phyloP scores from a whole-genome alignment of 2,888 invertebrate species.

The Tetragnatha montana region DNA sequence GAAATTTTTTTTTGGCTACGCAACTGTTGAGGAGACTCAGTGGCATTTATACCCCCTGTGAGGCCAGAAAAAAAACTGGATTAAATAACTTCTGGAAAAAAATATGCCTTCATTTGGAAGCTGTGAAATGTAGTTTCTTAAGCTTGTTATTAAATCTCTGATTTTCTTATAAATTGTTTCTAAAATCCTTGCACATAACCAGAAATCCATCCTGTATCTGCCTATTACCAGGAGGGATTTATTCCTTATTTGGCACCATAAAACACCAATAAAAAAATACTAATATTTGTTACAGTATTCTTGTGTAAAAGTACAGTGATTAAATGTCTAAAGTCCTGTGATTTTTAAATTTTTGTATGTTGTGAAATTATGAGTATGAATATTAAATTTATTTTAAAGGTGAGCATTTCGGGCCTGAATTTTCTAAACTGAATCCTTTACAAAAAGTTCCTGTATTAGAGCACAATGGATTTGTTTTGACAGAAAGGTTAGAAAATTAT shows the following conservation, averaged over 20 bases:
- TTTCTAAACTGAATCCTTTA: slow-evolving; percentile 76
- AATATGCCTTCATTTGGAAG: too few species aligned
- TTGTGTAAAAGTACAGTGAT: too few species aligned
- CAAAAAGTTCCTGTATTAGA: slow-evolving; percentile 77
- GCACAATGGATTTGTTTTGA: slow-evolving; percentile 77
- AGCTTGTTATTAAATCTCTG: neutral
- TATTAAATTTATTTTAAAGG: slow-evolving; percentile 73
- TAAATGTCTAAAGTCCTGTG: too few species aligned
- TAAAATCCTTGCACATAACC: neutral
- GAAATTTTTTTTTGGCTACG: too few species aligned
- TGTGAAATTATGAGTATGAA: neutral
- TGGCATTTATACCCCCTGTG: too few species aligned
- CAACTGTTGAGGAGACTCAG: too few species aligned
- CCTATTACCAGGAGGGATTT: neutral
- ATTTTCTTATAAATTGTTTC: neutral
- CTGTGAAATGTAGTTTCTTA: too few species aligned
- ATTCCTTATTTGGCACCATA: neutral
- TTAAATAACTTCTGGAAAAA: too few species aligned
- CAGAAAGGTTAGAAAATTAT: slow-evolving; percentile 76
- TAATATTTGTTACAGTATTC: too few species aligned
- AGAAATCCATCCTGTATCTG: neutral
- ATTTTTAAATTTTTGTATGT: slow-evolving; percentile 4
- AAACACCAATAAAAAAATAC: too few species aligned
- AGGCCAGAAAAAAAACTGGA: too few species aligned
- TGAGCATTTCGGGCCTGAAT: slow-evolving; percentile 76